Evolutionary conservation across 2,113 vertebrate genomes (phyloP), one percentile per base, ranked within the genome.

Genomic region (Balaenoptera acutorostrata): DNA sequence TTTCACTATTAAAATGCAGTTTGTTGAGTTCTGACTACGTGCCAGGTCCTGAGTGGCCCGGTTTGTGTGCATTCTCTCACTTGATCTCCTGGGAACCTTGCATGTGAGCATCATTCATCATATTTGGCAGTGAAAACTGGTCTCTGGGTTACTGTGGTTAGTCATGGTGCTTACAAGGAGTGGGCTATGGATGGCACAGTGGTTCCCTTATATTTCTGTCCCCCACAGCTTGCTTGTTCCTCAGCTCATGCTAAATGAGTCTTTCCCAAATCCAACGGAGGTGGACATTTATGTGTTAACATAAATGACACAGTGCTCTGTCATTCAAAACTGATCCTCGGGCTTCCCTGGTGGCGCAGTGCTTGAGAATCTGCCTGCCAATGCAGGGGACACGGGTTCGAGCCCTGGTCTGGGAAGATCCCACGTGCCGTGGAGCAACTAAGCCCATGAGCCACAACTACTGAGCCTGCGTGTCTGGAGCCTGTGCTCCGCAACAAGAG

Each of bases 271-370:
- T 25, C 57, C 68, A 36, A 68, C 0, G 12, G 3, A 81, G 9
- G 8, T 4, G 5, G 29, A 3, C 17, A 3, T n/a, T 14, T 9
- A 2, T 3, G 5, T 10, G 20, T 7, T n/a, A 49, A 27, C 7
- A 2, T 18, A 17, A n/a, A 0, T 6, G 33, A 7, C 33, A 36
- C 27, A 4, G 36, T 0, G 17, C 33, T 83, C 63, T 36, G 13
- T 44, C 57, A 18, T 14, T 64, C 25, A 17, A 18, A 41, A 55
- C 41, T 8, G 6, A 13, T 12, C 36, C 8, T 1, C 18, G n/a
- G n/a, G n/a, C n/a, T n/a, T n/a, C n/a, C n/a, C n/a, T n/a, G n/a
- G n/a, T n/a, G n/a, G n/a, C n/a, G n/a, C n/a, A n/a, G n/a, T n/a
- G n/a, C n/a, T n/a, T n/a, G n/a, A n/a, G n/a, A n/a, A n/a, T n/a